Evolutionary conservation across 2,113 vertebrate genomes (phyloP), one percentile per base, ranked within the genome.

Genomic region (Hepsetus odoe): DNA sequence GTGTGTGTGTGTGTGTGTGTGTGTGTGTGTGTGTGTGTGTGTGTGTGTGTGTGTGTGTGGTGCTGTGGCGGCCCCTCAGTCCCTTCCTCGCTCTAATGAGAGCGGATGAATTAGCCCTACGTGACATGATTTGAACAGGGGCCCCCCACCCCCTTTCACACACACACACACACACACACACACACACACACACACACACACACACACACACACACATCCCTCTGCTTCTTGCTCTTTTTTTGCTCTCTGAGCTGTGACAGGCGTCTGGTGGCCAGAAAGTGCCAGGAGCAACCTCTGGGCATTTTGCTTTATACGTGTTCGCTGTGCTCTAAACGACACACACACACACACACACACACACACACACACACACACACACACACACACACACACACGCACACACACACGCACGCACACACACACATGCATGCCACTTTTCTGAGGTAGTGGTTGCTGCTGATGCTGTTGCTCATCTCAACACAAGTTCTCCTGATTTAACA

Each of bases 61-160:
- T 13, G 49, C 18, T 46, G 26, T 16, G 75, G 32, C 44, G 30
- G 26, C 46, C 82, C 90, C 79, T 79, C 84, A 85, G 91, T 95
- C 94, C 95, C 95, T 95, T 92, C 92, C 95, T 94, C 91, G 90
- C 94, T 98, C 95, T 98, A 99, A 99, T 98, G 96, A 98, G 97
- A 95, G 94, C 95, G 95, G 95, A 97, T 98, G 95, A 98, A 98
- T 98, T 98, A 97, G 95, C 93, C 92, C 94, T 95, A 96, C 95
- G 95, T 96, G 95, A 97, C 95, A 96, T 90, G 95, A 96, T 96
- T 97, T 96, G 94, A 96, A 91, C 94, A 95, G 93, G 83, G 87
- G 90, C 93, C 88, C 83, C 87, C 87, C 82, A 86, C 87, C 82
- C 85, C 79, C 64, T 81, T 72, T 44, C 24, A 71, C 67, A 71